Conservation (phyloP, 1,140 invertebrate species). For the Drosophila azteca region DNA sequence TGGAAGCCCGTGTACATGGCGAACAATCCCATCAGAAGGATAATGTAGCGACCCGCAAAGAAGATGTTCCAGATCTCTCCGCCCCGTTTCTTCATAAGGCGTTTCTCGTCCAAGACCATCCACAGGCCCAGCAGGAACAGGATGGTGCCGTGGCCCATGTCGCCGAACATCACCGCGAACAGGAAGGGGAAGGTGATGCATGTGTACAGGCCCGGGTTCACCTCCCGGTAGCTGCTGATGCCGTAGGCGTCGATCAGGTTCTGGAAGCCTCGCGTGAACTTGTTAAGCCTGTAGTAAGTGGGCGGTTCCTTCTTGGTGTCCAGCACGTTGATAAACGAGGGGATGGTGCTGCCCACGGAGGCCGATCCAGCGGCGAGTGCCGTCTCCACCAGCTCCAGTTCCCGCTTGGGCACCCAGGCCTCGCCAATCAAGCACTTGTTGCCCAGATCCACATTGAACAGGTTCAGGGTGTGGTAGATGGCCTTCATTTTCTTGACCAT, state of each 20-base stretch:
- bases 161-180: constrained; percentile 91
- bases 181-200: constrained; percentile 91
- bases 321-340: constrained; percentile 96
- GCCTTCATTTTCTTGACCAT: constrained; percentile 94
- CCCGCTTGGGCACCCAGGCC: constrained; percentile 96
- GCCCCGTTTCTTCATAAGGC: constrained; percentile 86
- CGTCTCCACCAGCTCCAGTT: constrained; percentile 93
- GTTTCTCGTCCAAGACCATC: constrained; percentile 90
- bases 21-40: constrained; percentile 98
- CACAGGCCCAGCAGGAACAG: constrained; percentile 87
- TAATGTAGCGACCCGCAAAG: constrained; percentile 98
- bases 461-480: constrained; percentile 93
- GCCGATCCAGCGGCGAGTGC: constrained; percentile 96
- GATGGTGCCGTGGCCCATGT: constrained; percentile 89
- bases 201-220: constrained; percentile 90
- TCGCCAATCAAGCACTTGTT: constrained; percentile 97
- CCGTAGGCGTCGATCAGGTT: constrained; percentile 93
- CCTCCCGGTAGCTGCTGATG: constrained; percentile 89
- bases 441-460: constrained; percentile 94
- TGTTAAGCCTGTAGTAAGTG: constrained; percentile 91
- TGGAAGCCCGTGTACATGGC: constrained; percentile 99
- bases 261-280: constrained; percentile 93
- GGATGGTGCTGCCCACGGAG: constrained; percentile 93
- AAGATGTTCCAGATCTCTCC: constrained; percentile 98
- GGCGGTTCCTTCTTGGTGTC: constrained; percentile 88